Evolutionary conservation across 2,888 invertebrate genomes (phyloP).

Genomic region (Papilio gigon): DNA sequence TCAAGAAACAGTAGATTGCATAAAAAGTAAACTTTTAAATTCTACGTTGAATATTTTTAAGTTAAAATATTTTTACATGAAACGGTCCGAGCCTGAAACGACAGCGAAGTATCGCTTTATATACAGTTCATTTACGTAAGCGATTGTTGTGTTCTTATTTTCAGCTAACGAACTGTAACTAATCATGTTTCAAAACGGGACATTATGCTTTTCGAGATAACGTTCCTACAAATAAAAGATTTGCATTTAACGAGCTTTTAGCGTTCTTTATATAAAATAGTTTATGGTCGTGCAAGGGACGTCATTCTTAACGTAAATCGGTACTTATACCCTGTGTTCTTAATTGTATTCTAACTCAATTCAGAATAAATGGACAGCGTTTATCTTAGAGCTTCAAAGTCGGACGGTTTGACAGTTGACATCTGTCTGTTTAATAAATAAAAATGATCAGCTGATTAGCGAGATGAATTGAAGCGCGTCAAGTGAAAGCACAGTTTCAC

Average conservation of each 20-base stretch:
- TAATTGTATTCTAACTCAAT: constrained; percentile 46
- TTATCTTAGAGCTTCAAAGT: constrained; percentile 38
- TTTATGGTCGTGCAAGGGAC: background rate
- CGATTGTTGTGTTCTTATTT: background rate
- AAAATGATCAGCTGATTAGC: constrained; percentile 69
- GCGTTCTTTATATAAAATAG: background rate
- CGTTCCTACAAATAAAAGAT: no score
- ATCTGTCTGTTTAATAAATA: constrained; percentile 49
- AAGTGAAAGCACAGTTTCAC: constrained; percentile 76
- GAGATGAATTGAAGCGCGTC: constrained; percentile 61
- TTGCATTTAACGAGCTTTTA: background rate
- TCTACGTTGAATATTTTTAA: constrained; percentile 4
- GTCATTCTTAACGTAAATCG: background rate
- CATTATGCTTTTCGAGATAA: no score
- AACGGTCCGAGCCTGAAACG: background rate
- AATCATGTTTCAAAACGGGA: background rate
- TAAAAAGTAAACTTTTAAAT: constrained; percentile 18
- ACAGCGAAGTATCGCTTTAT: background rate
- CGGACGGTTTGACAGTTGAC: constrained; percentile 46
- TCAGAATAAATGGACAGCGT: background rate
- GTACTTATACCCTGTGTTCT: background rate
- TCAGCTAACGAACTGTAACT: background rate
- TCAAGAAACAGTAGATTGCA: constrained; percentile 14
- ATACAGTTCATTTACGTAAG: background rate
- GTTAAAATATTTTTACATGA: constrained; percentile 5